Evolutionary conservation across 2,797 vertebrate species (phyloP).

Genomic region (Phylloscopus collybita): DNA sequence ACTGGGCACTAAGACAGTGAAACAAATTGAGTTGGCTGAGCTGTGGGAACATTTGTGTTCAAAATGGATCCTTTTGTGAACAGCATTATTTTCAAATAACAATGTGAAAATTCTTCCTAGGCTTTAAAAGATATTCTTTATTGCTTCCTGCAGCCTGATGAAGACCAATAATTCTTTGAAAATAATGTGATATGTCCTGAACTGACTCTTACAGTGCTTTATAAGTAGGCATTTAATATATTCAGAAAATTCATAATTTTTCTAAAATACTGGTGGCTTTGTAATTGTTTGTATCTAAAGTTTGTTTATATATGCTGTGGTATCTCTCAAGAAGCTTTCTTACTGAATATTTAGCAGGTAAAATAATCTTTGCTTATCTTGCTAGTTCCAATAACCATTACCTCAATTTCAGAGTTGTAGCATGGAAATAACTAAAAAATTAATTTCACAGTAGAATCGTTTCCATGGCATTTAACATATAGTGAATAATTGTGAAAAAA

Average conservation of each 20-base stretch:
- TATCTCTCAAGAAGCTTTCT: neutral
- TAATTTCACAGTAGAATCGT: neutral
- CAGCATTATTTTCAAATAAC: neutral
- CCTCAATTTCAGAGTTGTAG: neutral
- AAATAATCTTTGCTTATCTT: neutral
- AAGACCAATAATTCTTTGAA: neutral
- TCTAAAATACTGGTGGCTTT: neutral
- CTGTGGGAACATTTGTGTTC: neutral
- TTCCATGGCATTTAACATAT: neutral
- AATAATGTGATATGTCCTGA: neutral
- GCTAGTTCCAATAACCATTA: neutral
- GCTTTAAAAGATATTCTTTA: neutral
- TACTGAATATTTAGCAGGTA: neutral
- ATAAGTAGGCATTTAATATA: neutral
- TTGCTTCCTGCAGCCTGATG: neutral
- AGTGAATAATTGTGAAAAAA: neutral
- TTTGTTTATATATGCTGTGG: neutral
- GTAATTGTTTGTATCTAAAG: neutral
- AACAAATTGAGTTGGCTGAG: neutral
- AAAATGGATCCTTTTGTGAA: neutral
- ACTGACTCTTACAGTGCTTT: neutral
- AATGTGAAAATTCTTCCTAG: neutral
- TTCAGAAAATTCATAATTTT: neutral
- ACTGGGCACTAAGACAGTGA: neutral
- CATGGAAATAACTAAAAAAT: neutral